Percentiles rank a stretch among this genome's conserved stretches.
Conservation (phyloP, 2,113 vertebrate genomes). For the Clarias macrocephalus region DNA sequence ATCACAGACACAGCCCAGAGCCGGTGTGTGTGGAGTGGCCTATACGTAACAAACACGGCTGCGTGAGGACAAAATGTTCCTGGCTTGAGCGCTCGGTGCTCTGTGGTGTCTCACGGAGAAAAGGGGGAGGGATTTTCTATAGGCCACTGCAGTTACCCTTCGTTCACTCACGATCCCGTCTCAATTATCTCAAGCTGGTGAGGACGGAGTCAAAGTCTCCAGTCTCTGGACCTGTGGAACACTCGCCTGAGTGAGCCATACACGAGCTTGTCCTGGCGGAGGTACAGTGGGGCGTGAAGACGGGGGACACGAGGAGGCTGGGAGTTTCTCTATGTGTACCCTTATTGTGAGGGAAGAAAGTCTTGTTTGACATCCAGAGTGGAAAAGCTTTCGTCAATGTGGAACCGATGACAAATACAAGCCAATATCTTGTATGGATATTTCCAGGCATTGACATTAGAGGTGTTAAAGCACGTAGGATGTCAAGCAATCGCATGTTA, state of each 20-base stretch:
- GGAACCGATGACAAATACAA: neutral
- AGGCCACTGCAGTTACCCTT: conserved; percentile 1
- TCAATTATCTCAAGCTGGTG: neutral
- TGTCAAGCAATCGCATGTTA: no score
- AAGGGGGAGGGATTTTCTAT: neutral
- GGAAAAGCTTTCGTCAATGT: neutral
- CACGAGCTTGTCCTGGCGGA: conserved; percentile 38
- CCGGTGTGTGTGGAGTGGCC: no score
- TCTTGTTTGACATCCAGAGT: neutral
- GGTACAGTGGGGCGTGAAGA: neutral
- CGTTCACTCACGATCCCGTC: conserved; percentile 1
- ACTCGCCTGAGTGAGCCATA: no score
- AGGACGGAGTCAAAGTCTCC: conserved; percentile 7
- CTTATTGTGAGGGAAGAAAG: conserved; percentile 49
- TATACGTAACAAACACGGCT: neutral
- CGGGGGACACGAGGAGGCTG: neutral
- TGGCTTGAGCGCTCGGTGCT: neutral
- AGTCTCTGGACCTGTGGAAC: neutral
- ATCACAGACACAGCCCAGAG: neutral
- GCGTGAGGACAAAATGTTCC: conserved; percentile 51
- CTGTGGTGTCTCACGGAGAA: neutral
- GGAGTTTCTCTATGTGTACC: conserved; percentile 37
- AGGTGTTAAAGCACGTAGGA: neutral
- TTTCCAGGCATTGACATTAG: neutral
- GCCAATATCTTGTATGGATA: neutral